A percentile compares a stretch with the other conserved stretches of the same genome.
Conservation (phyloP, 2,113 vertebrate species). For the Pycnonotus jocosus region DNA sequence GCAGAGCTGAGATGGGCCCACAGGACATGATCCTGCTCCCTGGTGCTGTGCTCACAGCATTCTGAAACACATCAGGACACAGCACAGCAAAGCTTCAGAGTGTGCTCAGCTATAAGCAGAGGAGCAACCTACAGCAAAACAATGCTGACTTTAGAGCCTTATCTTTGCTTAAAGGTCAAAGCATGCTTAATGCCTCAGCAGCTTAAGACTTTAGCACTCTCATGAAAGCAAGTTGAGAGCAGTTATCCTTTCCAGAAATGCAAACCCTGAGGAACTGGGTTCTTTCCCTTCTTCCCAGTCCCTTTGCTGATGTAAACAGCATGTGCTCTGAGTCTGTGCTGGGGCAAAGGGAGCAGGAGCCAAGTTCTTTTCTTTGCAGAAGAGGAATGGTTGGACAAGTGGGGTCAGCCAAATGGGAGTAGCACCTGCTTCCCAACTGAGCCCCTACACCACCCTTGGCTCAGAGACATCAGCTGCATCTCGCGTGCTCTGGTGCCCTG, state of each 20-base stretch:
- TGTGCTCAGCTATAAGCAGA: background rate
- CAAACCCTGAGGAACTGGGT: background rate
- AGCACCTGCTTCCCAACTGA: rapidly evolving
- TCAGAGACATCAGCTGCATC: background rate
- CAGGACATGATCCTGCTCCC: background rate
- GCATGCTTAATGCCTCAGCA: background rate
- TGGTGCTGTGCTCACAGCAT: background rate
- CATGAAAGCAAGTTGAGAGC: background rate
- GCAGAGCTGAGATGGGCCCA: background rate
- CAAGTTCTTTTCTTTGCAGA: background rate
- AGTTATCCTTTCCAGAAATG: background rate
- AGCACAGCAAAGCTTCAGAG: background rate
- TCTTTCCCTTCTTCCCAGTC: background rate
- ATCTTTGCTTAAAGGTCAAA: slow-evolving; percentile 36
- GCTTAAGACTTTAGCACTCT: background rate
- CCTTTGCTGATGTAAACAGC: background rate
- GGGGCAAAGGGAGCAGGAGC: background rate
- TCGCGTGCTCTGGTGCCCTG: rapidly evolving
- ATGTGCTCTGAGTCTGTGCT: background rate
- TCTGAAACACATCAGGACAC: background rate
- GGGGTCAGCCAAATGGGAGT: background rate
- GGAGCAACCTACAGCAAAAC: background rate
- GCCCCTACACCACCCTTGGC: background rate
- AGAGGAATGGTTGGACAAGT: background rate
- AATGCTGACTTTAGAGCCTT: background rate